Evolutionary conservation across 2,113 vertebrate species (phyloP).

Genomic region (Phalacrocorax brasilianus): DNA sequence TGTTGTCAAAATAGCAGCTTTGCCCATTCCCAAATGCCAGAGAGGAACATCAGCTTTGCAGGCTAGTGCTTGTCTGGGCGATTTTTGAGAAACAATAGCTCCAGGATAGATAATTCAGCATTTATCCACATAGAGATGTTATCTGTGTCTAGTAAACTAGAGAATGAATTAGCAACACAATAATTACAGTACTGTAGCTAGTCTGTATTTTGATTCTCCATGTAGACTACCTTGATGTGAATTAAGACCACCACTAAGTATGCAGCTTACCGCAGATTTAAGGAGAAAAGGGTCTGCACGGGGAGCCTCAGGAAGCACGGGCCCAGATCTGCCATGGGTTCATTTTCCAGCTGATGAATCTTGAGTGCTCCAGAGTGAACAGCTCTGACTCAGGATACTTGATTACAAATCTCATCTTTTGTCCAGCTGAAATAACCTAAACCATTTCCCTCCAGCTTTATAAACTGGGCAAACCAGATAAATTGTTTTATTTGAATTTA

Average conservation of each 20-base stretch:
- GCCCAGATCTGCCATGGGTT: neutral
- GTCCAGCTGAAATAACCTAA: neutral
- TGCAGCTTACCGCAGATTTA: neutral
- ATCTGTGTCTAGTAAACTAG: neutral
- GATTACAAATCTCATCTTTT: neutral
- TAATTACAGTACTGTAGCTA: neutral
- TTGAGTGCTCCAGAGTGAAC: neutral
- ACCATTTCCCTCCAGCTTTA: neutral
- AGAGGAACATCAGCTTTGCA: neutral
- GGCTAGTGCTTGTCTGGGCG: neutral
- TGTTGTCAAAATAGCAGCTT: neutral
- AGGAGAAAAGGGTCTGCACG: neutral
- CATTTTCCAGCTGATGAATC: neutral
- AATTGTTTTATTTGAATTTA: neutral
- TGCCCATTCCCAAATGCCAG: neutral
- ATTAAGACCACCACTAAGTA: neutral
- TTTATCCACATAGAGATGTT: neutral
- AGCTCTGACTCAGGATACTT: neutral
- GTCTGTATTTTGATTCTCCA: neutral
- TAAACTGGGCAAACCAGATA: neutral
- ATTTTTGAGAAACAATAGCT: neutral
- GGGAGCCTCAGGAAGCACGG: neutral
- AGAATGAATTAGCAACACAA: neutral
- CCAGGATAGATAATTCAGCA: neutral
- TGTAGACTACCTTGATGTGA: neutral